Base-by-base conservation (phyloP, 2,888 invertebrate genomes). In the Trissolcus japonicus region DNA sequence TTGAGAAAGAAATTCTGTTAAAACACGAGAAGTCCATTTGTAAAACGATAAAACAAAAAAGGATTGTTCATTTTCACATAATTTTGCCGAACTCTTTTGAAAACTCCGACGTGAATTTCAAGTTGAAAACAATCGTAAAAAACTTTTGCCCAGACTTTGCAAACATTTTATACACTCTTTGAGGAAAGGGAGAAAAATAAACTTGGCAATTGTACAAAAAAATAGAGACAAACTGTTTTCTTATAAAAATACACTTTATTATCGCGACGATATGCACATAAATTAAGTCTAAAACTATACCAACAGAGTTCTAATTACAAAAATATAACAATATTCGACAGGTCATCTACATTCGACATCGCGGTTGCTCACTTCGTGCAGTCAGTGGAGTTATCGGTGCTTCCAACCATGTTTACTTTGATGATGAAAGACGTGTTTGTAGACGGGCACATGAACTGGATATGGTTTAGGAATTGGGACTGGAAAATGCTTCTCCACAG, bases 401-500 rank as follows among this genome's bases (percentile, higher is more conserved):
- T 84, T 86, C 83, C 83, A 86, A 13, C 85, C 86, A 19, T 85
- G 35, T 66, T 86, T 85, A 65, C 82, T 81, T 69, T 85, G 84
- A 77, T 88, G 86, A 77, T 88, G 88, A 80, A 88, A 87, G 19
- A 92, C 86, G 55, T 91, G 82, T 80, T 92, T 92, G 65, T 91
- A 90, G 21, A 92, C 86, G 1, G 92, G 92, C 2, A 92, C 91
- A 79, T 92, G 90, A 19, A 92, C 89, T 6, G 92, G 91, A 62
- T 92, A 92, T 1, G 92, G 92, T 82, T 90, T 90, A 74, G 92
- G 91, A 14, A 92, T 91, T 7, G 89, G 90, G 1, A 92, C 91
- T 40, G 92, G 85, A 9, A 92, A 91, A 35, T 91, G 90, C 82
- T 87, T 91, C 81, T 92, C 92, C 6, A 91, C 90, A 1, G 92